Evolutionary conservation across 2,113 vertebrate species (phyloP).

Genomic region (Copsychus sechellarum): DNA sequence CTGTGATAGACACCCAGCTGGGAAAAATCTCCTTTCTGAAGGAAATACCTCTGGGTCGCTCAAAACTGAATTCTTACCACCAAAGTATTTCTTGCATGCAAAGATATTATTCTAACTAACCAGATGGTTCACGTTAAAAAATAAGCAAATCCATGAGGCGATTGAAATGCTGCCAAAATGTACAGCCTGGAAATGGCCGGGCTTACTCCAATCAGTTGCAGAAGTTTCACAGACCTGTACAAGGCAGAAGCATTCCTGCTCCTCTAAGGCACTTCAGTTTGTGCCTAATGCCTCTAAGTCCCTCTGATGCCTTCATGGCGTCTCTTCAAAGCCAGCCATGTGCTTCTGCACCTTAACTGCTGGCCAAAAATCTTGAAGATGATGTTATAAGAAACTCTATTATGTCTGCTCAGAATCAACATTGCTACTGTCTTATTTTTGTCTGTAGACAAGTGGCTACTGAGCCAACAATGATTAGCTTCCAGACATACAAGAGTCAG

Average conservation of each 20-base stretch:
- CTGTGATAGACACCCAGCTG: not conserved
- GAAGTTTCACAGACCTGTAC: not conserved
- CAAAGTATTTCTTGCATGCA: slow-evolving; percentile 15
- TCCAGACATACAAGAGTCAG: not conserved
- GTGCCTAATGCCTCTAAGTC: not conserved
- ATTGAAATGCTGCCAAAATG: not conserved
- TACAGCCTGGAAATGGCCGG: not conserved
- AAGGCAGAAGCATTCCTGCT: not conserved
- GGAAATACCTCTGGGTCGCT: slow-evolving; percentile 32
- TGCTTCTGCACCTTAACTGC: not conserved
- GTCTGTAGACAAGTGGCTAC: not conserved
- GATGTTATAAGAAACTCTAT: not conserved
- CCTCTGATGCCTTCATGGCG: not conserved
- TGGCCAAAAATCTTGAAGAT: not conserved
- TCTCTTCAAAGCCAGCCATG: not conserved
- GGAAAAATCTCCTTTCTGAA: not conserved
- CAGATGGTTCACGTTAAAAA: slow-evolving; percentile 27
- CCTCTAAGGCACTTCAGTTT: not conserved
- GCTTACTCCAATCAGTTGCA: not conserved
- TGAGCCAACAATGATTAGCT: not conserved
- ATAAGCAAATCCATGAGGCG: not conserved
- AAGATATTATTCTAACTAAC: not conserved
- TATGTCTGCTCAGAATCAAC: not conserved
- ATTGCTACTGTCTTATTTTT: not conserved
- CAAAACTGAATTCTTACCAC: not conserved